A percentile compares a stretch with the other conserved stretches of the same genome.
phyloP scores from a whole-genome alignment of 2,113 vertebrate species.

The Cyprichromis sp. region DNA sequence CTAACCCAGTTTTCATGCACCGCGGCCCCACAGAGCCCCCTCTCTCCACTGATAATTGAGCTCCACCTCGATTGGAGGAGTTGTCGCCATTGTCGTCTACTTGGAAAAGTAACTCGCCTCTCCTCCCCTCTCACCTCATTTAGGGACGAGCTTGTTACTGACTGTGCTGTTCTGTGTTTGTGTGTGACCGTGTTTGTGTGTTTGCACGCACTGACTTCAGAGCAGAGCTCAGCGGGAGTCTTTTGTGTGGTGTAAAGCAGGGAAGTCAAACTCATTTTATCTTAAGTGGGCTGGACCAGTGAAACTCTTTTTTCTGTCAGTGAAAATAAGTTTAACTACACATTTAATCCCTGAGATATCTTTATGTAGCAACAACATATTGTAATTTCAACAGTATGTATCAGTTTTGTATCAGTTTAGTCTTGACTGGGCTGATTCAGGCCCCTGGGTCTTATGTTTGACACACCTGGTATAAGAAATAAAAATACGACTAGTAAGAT shows the following conservation, averaged over 20 bases:
- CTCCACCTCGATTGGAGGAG: neutral
- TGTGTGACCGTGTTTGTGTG: neutral
- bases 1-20: constrained; percentile 38
- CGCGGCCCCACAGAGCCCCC: neutral
- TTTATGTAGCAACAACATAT: neutral
- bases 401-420: neutral
- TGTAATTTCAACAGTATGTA: neutral
- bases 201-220: neutral
- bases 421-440: neutral
- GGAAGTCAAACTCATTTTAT: neutral
- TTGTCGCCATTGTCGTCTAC: neutral
- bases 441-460: rapidly evolving
- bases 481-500: neutral
- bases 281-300: neutral
- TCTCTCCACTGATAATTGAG: constrained; percentile 22
- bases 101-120: constrained; percentile 25
- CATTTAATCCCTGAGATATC: neutral
- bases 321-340: neutral
- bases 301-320: neutral
- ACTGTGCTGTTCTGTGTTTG: neutral
- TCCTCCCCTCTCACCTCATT: constrained; percentile 29
- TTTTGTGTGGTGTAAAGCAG: neutral
- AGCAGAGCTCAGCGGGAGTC: neutral
- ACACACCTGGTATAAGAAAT: neutral
- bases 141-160: neutral